Percentiles rank a stretch among this genome's conserved stretches.
Evolutionary conservation across 2,797 vertebrate species (phyloP).

Genomic region (Picus viridis): DNA sequence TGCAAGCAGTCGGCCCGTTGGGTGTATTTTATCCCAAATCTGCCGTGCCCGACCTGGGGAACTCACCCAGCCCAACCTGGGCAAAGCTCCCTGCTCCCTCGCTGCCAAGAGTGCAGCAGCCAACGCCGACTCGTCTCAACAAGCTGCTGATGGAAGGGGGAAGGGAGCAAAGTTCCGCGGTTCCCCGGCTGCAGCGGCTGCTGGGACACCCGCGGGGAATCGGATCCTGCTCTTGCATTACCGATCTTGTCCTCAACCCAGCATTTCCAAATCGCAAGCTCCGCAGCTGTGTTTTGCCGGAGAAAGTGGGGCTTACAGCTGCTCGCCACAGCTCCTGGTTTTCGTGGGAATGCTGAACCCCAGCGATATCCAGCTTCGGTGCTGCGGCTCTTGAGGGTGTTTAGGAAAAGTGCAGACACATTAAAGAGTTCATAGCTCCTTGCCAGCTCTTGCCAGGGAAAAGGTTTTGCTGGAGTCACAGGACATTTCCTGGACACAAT

Average conservation of each 20-base stretch:
- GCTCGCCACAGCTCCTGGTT: neutral
- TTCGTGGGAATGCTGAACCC: neutral
- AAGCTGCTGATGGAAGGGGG: neutral
- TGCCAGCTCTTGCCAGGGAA: neutral
- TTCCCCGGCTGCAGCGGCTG: neutral
- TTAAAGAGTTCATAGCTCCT: neutral
- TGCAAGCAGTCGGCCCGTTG: neutral
- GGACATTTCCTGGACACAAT: neutral
- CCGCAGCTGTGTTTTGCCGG: neutral
- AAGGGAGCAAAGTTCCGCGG: neutral
- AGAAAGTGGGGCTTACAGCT: neutral
- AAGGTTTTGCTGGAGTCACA: neutral
- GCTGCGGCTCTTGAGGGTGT: neutral
- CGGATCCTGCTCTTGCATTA: neutral
- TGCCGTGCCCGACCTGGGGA: fast-evolving
- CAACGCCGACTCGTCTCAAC: conserved; percentile 1
- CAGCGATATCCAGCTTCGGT: neutral
- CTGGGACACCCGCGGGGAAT: neutral
- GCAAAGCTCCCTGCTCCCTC: neutral
- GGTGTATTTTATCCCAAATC: neutral
- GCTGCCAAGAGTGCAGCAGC: neutral
- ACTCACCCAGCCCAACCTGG: neutral
- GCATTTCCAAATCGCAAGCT: neutral
- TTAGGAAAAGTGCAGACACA: neutral
- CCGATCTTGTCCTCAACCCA: neutral